These are phyloP conservation scores for Percopsis transmontana DNA, from an alignment of 2,113 vertebrate genomes.

Conservation along the genomic window DNA sequence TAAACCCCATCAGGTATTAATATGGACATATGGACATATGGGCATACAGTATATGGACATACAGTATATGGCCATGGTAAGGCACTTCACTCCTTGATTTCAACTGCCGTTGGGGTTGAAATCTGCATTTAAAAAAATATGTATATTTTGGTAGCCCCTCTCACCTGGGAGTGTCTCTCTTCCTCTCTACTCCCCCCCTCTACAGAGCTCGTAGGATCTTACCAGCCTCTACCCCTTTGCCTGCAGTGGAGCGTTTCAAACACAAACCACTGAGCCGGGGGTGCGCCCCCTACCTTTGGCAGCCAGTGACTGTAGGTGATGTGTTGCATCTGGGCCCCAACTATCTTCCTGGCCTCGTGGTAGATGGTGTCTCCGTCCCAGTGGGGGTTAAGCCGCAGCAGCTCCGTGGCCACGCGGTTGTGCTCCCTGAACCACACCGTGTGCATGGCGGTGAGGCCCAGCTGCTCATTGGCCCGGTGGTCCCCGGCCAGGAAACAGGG, in stretches of 20 bases:
- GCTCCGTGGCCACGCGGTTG: slow-evolving; percentile 90
- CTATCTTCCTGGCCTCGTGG: slow-evolving; percentile 94
- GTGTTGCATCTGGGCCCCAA: slow-evolving; percentile 96
- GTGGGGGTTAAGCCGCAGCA: slow-evolving; percentile 92
- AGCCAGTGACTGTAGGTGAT: slow-evolving; percentile 97
- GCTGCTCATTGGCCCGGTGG: slow-evolving; percentile 94
- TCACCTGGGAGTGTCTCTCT: no score
- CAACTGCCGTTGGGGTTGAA: no score
- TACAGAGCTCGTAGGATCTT: no score
- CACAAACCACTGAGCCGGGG: not conserved
- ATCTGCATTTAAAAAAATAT: no score
- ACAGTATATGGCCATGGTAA: no score
- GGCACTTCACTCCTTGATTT: no score
- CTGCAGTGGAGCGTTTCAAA: not conserved
- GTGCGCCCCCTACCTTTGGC: slow-evolving; percentile 79
- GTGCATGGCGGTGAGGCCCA: slow-evolving; percentile 95
- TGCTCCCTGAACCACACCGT: slow-evolving; percentile 97
- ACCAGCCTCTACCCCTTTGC: no score
- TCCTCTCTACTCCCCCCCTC: no score
- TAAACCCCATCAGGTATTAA: no score
- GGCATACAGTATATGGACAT: no score
- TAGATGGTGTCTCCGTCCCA: slow-evolving; percentile 99
- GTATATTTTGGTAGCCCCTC: no score
- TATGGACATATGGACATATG: no score
- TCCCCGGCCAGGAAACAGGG: slow-evolving; percentile 97